Evolutionary conservation across 1,140 invertebrate genomes (phyloP).

Genomic region (Acromyrmex charruanus): DNA sequence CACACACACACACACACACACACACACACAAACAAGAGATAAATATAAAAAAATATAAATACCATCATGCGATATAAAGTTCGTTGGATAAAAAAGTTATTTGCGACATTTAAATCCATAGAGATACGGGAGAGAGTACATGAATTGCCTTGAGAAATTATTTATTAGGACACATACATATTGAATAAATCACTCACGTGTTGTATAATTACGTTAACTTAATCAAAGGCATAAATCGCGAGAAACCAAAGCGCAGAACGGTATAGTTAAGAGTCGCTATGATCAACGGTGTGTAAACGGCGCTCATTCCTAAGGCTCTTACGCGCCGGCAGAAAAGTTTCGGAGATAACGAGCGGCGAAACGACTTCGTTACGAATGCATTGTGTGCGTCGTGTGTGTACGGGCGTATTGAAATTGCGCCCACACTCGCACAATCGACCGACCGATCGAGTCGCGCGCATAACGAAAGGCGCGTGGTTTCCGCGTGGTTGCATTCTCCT

Average conservation of each 20-base stretch:
- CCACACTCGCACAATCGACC: neutral
- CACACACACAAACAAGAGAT: neutral
- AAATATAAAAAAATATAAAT: neutral
- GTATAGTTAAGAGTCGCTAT: conserved; percentile 2
- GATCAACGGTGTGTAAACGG: conserved; percentile 30
- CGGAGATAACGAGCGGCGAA: conserved; percentile 42
- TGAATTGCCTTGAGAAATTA: neutral
- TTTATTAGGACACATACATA: neutral
- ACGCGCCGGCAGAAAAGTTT: conserved; percentile 31
- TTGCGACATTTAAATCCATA: neutral
- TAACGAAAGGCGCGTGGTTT: conserved; percentile 55
- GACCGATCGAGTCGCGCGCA: conserved; percentile 12
- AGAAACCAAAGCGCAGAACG: neutral
- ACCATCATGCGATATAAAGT: neutral
- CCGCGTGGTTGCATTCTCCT: conserved; percentile 56
- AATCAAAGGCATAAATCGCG: neutral
- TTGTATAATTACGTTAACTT: conserved; percentile 13
- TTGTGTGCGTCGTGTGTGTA: neutral
- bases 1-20: no score
- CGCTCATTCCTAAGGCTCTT: neutral
- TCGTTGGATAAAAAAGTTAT: neutral
- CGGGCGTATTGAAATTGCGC: conserved; percentile 35
- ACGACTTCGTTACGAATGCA: conserved; percentile 42
- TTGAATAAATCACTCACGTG: neutral
- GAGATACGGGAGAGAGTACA: neutral